Percentiles rank a stretch among this genome's conserved stretches.
Conservation (phyloP, 2,888 invertebrate species). For the Pheosia tremula region DNA sequence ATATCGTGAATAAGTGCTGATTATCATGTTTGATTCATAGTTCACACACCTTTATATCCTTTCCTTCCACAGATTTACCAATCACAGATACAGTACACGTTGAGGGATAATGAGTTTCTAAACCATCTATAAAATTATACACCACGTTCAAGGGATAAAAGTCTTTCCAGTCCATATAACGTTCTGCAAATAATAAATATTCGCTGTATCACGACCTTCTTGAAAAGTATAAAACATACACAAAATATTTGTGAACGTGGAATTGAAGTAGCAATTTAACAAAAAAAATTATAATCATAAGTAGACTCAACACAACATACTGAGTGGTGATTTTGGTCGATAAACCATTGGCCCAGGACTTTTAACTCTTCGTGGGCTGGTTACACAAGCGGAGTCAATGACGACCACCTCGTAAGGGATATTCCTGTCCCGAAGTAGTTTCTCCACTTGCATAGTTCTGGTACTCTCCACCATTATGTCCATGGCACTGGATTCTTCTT, state of each 20-base stretch:
- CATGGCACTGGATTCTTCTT: constrained; percentile 51
- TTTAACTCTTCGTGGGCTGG: constrained; percentile 21
- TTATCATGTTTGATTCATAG: background rate
- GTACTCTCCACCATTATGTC: constrained; percentile 66
- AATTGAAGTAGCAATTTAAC: no score
- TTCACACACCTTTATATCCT: constrained; percentile 86
- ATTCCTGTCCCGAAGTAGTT: constrained; percentile 62
- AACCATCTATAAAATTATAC: constrained; percentile 88
- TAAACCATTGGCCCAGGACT: constrained; percentile 29
- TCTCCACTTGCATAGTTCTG: constrained; percentile 59
- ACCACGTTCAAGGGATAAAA: constrained; percentile 89
- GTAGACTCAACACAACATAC: constrained; percentile 22
- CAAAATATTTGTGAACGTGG: no score
- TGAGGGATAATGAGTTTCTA: constrained; percentile 89
- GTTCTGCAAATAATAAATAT: constrained; percentile 50
- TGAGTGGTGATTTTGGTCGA: constrained; percentile 39
- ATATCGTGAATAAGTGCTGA: background rate
- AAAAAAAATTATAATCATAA: no score
- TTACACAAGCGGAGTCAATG: constrained; percentile 35
- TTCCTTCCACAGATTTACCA: constrained; percentile 89
- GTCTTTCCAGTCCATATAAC: constrained; percentile 88
- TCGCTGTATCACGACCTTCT: background rate
- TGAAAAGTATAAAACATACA: no score
- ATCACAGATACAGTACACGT: constrained; percentile 89
- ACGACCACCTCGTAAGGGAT: constrained; percentile 56